phyloP scores from a whole-genome alignment of 2,113 vertebrate genomes.

The Calonectris borealis region DNA sequence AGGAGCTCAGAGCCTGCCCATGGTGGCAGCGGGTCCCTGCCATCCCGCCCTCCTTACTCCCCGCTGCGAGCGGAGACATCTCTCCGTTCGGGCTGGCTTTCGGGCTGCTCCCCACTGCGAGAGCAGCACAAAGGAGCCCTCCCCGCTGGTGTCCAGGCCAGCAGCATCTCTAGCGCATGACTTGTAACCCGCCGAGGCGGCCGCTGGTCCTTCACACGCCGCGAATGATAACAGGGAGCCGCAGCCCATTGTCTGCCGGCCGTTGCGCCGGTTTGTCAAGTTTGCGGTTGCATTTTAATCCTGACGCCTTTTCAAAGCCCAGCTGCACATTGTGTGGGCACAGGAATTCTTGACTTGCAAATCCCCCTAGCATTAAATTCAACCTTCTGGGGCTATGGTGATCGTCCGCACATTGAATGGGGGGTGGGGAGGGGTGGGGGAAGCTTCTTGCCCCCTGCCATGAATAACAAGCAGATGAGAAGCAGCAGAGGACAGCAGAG shows the following conservation, averaged over 20 bases:
- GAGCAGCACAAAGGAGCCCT: constrained; percentile 49
- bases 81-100: background rate
- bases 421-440: background rate
- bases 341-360: constrained; percentile 70
- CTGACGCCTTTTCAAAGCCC: constrained; percentile 58
- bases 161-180: constrained; percentile 45
- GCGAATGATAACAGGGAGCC: constrained; percentile 47
- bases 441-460: constrained; percentile 53
- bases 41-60: background rate
- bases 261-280: constrained; percentile 44
- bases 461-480: constrained; percentile 66
- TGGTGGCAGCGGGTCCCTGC: background rate
- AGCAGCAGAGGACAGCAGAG: constrained; percentile 1
- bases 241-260: constrained; percentile 48
- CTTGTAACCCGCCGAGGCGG: constrained; percentile 9
- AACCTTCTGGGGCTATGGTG: constrained; percentile 58
- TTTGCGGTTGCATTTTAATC: constrained; percentile 66
- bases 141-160: background rate
- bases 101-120: background rate
- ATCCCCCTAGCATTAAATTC: constrained; percentile 65
- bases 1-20: background rate
- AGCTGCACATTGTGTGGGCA: constrained; percentile 59
- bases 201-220: constrained; percentile 37
- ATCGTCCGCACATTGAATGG: background rate
- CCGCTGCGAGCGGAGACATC: background rate